Base-by-base conservation (phyloP, 2,888 invertebrate genomes). In the Andrena bicolor region DNA sequence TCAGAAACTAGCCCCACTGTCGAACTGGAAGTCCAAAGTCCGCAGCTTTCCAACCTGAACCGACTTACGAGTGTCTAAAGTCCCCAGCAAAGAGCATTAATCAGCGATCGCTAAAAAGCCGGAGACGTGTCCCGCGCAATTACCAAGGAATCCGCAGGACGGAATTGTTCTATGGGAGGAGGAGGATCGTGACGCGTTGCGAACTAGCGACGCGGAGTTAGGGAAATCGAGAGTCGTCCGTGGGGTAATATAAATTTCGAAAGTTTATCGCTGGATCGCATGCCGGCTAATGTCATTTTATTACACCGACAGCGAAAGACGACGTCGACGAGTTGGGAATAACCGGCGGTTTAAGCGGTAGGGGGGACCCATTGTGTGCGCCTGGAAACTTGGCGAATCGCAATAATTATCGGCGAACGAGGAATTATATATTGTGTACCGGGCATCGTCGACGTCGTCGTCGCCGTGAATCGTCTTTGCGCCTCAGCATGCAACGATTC, bases 221-320 rank as follows among this genome's bases (percentile, higher is more conserved):
- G 3, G 28, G 78, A 79, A 82, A 85, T 87, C 84, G 86, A 85
- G 83, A 79, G 80, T 84, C 82, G 41, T 20, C 66, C 56, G 56
- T 26, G 56, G 75, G 41, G 73, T 77, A 86, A 85, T 91, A 93
- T 92, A 92, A 92, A 92, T 93, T 93, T 92, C 83, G 85, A 91
- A 92, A 92, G 91, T 93, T 93, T 93, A 93, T 93, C 93, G 93
- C 89, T 86, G 84, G 90, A 93, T 93, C 91, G 93, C 93, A 93
- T 93, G 93, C 91, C 85, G 82, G 86, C 86, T 90, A 92, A 93
- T 91, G 93, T 93, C 91, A 91, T 90, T 93, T 93, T 93, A 93
- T 93, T 92, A 82, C 48, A 92, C 90, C 87, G 89, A 56, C 56
- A 56, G 86, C 84, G 83, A 77, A 86, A 85, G 86, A 83, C 85